These are phyloP conservation scores for Phragmatobia fuliginosa DNA, from an alignment of 2,888 invertebrate genomes.

Conservation along the genomic window DNA sequence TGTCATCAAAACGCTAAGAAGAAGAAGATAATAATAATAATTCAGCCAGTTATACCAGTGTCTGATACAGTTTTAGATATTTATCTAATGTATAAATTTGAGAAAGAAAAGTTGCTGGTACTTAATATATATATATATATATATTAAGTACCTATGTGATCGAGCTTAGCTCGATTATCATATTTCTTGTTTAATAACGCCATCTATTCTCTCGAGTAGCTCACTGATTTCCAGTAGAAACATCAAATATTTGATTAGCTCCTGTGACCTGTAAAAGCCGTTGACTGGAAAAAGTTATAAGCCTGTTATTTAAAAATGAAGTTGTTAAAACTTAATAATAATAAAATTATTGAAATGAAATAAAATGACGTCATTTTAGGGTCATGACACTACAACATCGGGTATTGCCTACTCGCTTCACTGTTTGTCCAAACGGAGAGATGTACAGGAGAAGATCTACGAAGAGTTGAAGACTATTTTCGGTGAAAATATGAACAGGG, in stretches of 20 bases:
- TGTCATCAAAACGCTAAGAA: too few relatives aligned
- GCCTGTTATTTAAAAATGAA: not conserved
- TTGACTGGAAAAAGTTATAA: not conserved
- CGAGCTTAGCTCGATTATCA: too few relatives aligned
- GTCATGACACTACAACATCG: conserved; percentile 87
- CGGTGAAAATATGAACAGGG: conserved; percentile 67
- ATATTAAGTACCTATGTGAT: too few relatives aligned
- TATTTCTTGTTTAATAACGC: too few relatives aligned
- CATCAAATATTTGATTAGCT: not conserved
- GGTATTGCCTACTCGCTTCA: conserved; percentile 83
- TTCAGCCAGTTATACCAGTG: too few relatives aligned
- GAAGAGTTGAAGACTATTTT: conserved; percentile 80
- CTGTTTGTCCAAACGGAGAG: conserved; percentile 81
- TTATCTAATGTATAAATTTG: too few relatives aligned
- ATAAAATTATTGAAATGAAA: not conserved
- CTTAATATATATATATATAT: too few relatives aligned
- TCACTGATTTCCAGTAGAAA: not conserved
- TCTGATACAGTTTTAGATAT: too few relatives aligned
- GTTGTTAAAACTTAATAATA: not conserved
- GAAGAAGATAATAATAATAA: too few relatives aligned
- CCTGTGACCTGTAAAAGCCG: not conserved
- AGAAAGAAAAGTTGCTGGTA: too few relatives aligned
- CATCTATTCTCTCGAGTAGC: too few relatives aligned
- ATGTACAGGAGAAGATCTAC: conserved; percentile 82
- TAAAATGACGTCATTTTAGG: conserved; percentile 59